A percentile compares a stretch with the other conserved stretches of the same genome.
Evolutionary conservation across 1,140 invertebrate species (phyloP).

Genomic region (Apis mellifera): Amel_HAv3.1 CM009944.2:4599001-4599500

Average conservation of each 20-base stretch:
- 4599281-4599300: slow-evolving; percentile 60
- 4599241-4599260: slow-evolving; percentile 60
- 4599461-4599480: neutral
- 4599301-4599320: slow-evolving; percentile 67
- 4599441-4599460: neutral
- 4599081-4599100: slow-evolving; percentile 62
- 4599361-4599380: neutral
- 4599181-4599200: slow-evolving; percentile 73
- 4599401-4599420: neutral
- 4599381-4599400: neutral
- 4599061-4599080: neutral
- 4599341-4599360: slow-evolving; percentile 7
- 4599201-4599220: slow-evolving; percentile 73
- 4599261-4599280: slow-evolving; percentile 64
- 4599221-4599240: slow-evolving; percentile 76
- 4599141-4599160: slow-evolving; percentile 23
- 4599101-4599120: slow-evolving; percentile 64
- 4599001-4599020: neutral
- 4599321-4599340: slow-evolving; percentile 60
- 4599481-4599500: too few relatives aligned
- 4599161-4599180: slow-evolving; percentile 53
- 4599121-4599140: slow-evolving; percentile 46
- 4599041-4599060: neutral
- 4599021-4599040: neutral
- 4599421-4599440: too few relatives aligned